Conservation (phyloP, 2,888 invertebrate species). For the Oligia latruncula region DNA sequence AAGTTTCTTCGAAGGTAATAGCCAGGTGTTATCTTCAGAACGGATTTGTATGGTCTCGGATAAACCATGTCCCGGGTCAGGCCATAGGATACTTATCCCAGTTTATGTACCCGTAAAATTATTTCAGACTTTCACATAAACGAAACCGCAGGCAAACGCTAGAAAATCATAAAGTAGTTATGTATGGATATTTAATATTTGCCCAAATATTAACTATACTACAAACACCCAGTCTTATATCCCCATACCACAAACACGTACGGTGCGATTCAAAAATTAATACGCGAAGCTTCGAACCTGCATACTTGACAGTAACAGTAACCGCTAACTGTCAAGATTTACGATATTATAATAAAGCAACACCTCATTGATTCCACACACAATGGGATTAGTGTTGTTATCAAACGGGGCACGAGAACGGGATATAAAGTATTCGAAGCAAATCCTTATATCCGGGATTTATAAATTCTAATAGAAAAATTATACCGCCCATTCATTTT, state of each 20-base stretch:
- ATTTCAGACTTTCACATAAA: not conserved
- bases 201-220: not conserved
- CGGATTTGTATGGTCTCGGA: too few relatives aligned
- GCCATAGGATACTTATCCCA: too few relatives aligned
- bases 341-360: conserved; percentile 54
- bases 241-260: conserved; percentile 15
- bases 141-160: not conserved
- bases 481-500: not conserved
- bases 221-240: not conserved
- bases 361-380: conserved; percentile 52
- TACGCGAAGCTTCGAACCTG: conserved; percentile 46
- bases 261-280: conserved; percentile 16
- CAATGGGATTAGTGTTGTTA: conserved; percentile 53
- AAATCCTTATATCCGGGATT: conserved; percentile 13
- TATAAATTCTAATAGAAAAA: conserved; percentile 37
- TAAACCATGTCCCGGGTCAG: too few relatives aligned
- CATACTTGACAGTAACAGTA: conserved; percentile 34
- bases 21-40: too few relatives aligned
- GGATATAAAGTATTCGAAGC: conserved; percentile 9
- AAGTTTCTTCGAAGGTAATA: too few relatives aligned
- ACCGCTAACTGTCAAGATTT: conserved; percentile 56
- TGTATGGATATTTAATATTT: not conserved
- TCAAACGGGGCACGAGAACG: conserved; percentile 13
- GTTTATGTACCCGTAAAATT: not conserved
- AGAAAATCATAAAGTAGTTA: not conserved